These are phyloP conservation scores for Apis cerana DNA, from an alignment of 1,140 invertebrate species.

Conservation along the genomic window DNA sequence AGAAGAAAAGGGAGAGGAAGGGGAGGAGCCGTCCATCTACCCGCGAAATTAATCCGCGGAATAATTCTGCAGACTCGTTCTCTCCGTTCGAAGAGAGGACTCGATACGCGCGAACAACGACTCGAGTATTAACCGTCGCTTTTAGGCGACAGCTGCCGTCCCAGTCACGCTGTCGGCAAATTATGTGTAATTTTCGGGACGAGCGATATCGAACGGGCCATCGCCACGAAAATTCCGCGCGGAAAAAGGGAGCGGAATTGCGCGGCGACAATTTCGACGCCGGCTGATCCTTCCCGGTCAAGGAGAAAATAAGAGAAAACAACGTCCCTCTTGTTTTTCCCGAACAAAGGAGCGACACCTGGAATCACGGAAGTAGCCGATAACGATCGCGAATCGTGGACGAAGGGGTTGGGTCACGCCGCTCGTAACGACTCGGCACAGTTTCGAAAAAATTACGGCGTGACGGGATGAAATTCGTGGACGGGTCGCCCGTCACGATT, in stretches of 20 bases:
- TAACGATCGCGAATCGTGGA: not conserved
- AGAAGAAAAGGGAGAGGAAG: too few species aligned
- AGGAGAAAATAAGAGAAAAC: too few species aligned
- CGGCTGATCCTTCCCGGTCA: not conserved
- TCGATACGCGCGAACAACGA: too few species aligned
- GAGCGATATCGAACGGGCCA: not conserved
- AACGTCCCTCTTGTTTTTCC: not conserved
- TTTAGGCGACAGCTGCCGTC: conserved; percentile 54
- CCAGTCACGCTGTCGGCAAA: conserved; percentile 17
- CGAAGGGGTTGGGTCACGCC: too few species aligned
- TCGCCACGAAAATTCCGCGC: not conserved
- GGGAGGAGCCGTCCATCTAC: too few species aligned
- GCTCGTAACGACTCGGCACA: not conserved
- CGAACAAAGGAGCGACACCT: conserved; percentile 12
- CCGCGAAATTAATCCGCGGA: too few species aligned
- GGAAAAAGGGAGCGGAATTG: conserved; percentile 20
- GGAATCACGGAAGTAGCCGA: conserved; percentile 40
- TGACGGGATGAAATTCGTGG: not conserved
- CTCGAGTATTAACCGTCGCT: conserved; percentile 56
- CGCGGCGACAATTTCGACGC: not conserved
- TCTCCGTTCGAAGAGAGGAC: too few species aligned
- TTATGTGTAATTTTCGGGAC: conserved; percentile 57
- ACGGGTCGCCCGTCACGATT: not conserved
- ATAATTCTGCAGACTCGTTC: too few species aligned
- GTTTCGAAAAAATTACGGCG: not conserved